Evolutionary conservation across 1,140 invertebrate genomes (phyloP), one percentile per base, ranked within the genome.

Genomic region (Spodoptera litura): DNA sequence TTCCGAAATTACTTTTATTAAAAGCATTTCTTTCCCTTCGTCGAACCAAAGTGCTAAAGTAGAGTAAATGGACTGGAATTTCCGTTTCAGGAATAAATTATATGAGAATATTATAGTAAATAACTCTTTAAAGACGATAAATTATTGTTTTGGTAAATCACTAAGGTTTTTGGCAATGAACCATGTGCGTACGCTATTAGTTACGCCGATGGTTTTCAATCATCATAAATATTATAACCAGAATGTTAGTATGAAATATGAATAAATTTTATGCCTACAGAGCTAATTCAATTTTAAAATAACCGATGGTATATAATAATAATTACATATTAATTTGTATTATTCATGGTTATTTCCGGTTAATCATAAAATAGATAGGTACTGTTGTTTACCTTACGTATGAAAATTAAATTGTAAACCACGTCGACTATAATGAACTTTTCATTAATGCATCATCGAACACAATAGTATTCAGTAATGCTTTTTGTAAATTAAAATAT

Each of bases 41-140:
- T 72, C 84, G 86, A 90, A 88, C 87, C 86, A 88, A 91, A 93
- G 91, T 93, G 88, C 91, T 91, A 91, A 91, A 91, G 88, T 90
- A 90, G 86, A 90, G 83, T 89, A 93, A 93, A 93, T 93, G 91
- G 89, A 89, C 85, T 90, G 91, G 91, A 91, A 93, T 89, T 91
- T 91, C 84, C 86, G 85, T 90, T 91, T 88, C 80, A 81, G 78
- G 87, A 89, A 91, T 93, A 90, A 93, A 93, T 93, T 93, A 91
- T 87, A 86, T 84, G 79, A 78, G 81, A 83, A 83, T 87, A 85
- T 86, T 83, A 87, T 81, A 80, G 83, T 84, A 88, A 87, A 89
- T 88, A 86, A 86, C 82, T 85, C 80, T 86, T 89, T 81, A 81
- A 85, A 85, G 81, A 77, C n/a, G 64, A 68, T 68, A 68, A 66